A percentile compares a stretch with the other conserved stretches of the same genome.
These are phyloP conservation scores for Gnathonemus longibarbis DNA, from an alignment of 2,113 vertebrate genomes.

Conservation along the genomic window DNA sequence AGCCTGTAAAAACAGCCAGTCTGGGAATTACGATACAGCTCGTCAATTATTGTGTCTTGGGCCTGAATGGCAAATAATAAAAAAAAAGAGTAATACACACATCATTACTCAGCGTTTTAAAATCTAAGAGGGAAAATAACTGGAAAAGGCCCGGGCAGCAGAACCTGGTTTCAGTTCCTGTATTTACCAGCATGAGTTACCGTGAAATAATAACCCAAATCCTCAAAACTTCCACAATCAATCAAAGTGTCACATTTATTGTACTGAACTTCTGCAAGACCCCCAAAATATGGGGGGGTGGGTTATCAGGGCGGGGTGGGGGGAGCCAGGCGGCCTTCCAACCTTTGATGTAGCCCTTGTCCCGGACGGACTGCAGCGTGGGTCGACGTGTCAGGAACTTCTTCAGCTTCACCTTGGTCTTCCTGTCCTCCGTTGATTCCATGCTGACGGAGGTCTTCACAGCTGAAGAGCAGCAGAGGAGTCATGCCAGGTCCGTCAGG, in stretches of 20 bases:
- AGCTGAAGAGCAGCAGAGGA: slow-evolving; percentile 48
- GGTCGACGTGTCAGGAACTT: slow-evolving; percentile 90
- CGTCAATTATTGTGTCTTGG: not conserved
- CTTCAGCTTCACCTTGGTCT: slow-evolving; percentile 87
- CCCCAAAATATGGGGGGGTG: too few species aligned
- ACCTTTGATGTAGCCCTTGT: slow-evolving; percentile 98
- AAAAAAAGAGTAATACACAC: not conserved
- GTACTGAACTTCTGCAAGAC: not conserved
- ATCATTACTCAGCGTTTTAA: not conserved
- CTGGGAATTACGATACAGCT: not conserved
- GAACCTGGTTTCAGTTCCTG: not conserved
- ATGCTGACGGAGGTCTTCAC: slow-evolving; percentile 71
- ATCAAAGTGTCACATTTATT: not conserved
- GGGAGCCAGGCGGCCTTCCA: slow-evolving; percentile 2
- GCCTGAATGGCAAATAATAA: not conserved
- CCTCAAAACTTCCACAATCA: not conserved
- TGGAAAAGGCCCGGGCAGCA: not conserved
- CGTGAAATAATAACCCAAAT: not conserved
- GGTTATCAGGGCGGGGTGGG: too few species aligned
- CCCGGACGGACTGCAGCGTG: slow-evolving; percentile 86
- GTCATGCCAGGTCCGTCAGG: not conserved
- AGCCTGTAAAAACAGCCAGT: not conserved
- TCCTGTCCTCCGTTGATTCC: slow-evolving; percentile 83
- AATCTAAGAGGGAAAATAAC: not conserved
- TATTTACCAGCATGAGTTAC: not conserved